phyloP scores from a whole-genome alignment of 2,113 vertebrate species.

The Chionomys nivalis region DNA sequence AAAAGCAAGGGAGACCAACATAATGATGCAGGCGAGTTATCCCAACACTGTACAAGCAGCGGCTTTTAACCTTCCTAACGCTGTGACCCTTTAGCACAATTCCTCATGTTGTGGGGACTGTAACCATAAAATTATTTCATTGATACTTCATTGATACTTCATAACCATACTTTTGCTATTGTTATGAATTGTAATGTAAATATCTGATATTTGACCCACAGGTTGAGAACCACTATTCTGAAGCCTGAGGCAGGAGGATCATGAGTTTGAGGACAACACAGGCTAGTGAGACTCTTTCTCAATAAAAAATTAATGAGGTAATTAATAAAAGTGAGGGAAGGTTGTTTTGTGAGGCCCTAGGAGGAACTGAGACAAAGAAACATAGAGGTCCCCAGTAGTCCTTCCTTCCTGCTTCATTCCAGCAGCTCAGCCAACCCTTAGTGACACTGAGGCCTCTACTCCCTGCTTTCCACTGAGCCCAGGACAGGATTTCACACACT shows the following conservation, averaged over 20 bases:
- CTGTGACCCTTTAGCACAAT: neutral
- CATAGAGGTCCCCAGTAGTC: fast-evolving
- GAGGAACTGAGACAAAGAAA: neutral
- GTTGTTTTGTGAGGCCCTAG: neutral
- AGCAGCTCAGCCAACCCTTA: neutral
- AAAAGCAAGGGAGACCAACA: neutral
- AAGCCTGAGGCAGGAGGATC: neutral
- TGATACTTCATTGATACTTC: neutral
- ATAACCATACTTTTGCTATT: neutral
- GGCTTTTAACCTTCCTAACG: neutral
- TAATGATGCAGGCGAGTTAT: neutral
- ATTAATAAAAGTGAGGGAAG: neutral
- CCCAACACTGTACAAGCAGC: neutral
- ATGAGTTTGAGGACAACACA: neutral
- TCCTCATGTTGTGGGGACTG: neutral
- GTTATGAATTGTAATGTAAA: neutral
- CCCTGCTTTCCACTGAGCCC: neutral
- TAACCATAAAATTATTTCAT: neutral
- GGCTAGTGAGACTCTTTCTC: neutral
- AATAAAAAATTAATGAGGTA: neutral
- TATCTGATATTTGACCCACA: neutral
- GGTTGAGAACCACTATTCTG: neutral
- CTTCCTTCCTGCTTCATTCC: neutral
- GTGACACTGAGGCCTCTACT: neutral
- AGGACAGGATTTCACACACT: fast-evolving